Evolutionary conservation across 2,113 vertebrate species (phyloP).

Genomic region (Epinephelus moara): DNA sequence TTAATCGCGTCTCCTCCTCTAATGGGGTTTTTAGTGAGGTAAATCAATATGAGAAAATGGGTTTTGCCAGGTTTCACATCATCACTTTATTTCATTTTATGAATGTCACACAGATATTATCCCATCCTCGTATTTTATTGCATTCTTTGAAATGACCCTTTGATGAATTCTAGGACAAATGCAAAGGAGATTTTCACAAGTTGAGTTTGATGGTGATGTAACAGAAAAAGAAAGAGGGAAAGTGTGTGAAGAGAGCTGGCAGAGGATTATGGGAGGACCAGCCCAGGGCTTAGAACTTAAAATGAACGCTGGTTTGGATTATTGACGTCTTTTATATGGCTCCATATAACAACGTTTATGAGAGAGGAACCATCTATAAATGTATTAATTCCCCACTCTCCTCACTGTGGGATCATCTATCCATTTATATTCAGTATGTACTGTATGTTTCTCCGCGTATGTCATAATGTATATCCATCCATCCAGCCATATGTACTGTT

Average conservation of each 20-base stretch:
- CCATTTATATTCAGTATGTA: neutral
- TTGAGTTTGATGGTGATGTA: constrained; percentile 9
- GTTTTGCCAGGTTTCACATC: neutral
- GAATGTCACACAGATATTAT: constrained; percentile 19
- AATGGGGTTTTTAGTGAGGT: neutral
- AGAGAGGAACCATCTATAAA: neutral
- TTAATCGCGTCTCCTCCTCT: constrained; percentile 21
- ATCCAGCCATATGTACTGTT: constrained; percentile 14
- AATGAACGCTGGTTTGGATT: constrained; percentile 14
- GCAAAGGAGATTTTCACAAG: constrained; percentile 13
- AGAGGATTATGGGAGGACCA: constrained; percentile 11
- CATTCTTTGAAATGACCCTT: constrained; percentile 15
- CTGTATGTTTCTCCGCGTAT: constrained; percentile 9
- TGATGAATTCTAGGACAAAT: constrained; percentile 7
- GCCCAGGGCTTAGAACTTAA: neutral
- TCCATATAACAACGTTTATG: neutral
- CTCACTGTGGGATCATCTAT: neutral
- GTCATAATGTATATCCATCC: constrained; percentile 7
- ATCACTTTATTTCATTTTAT: constrained; percentile 13
- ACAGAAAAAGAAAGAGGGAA: neutral
- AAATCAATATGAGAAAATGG: neutral
- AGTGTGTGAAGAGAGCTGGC: neutral
- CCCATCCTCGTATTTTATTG: neutral
- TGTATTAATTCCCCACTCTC: neutral
- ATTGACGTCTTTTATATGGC: neutral